phyloP scores from a whole-genome alignment of 2,888 invertebrate genomes.

The Lucinisca nassula region DNA sequence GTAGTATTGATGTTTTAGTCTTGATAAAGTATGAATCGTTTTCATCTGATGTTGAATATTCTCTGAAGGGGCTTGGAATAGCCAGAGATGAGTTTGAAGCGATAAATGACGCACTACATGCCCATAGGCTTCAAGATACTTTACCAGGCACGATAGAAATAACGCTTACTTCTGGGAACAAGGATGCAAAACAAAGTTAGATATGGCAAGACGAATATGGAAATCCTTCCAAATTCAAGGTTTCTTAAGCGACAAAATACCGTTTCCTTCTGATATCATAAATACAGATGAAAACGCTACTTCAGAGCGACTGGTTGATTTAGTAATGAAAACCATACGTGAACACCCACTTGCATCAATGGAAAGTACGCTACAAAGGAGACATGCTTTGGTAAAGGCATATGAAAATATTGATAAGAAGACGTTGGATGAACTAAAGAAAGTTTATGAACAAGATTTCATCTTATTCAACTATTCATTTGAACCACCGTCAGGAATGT shows the following conservation, averaged over 20 bases:
- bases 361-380: constrained; percentile 14
- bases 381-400: background rate
- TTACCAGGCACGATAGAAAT: constrained; percentile 28
- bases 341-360: background rate
- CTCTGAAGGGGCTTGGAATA: background rate
- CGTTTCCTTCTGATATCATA: background rate
- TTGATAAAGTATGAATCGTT: constrained; percentile 51
- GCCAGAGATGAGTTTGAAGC: background rate
- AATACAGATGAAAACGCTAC: background rate
- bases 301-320: background rate
- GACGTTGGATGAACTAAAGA: background rate
- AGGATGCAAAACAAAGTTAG: background rate
- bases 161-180: background rate
- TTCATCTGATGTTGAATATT: constrained; percentile 33
- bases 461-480: constrained; percentile 9
- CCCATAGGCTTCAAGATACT: background rate
- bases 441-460: constrained; percentile 22
- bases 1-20: constrained; percentile 11
- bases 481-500: background rate
- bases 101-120: constrained; percentile 5
- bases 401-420: background rate
- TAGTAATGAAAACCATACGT: background rate
- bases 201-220: constrained; percentile 2
- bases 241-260: background rate
- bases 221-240: constrained; percentile 27